These are phyloP conservation scores for Aphis gossypii DNA, from an alignment of 1,140 invertebrate genomes.

Conservation along the genomic window DNA sequence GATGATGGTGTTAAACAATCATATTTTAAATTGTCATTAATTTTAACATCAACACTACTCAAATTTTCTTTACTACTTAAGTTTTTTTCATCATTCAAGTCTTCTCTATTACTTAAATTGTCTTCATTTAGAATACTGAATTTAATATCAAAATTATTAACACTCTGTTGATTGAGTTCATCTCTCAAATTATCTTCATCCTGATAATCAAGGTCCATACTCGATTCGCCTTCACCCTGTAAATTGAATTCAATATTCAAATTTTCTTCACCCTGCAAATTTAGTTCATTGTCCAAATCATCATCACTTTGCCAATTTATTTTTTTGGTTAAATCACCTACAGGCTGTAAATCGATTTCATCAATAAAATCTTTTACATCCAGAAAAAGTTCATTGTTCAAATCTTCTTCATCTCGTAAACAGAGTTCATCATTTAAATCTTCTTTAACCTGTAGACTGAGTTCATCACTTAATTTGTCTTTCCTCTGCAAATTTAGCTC, in stretches of 20 bases:
- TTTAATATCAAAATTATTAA: background rate
- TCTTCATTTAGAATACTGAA: too few species aligned
- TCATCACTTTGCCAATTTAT: background rate
- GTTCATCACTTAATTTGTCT: background rate
- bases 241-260: background rate
- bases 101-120: background rate
- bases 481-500: background rate
- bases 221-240: background rate
- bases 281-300: background rate
- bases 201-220: background rate
- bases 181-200: background rate
- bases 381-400: background rate
- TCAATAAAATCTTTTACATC: background rate
- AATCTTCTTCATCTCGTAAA: background rate
- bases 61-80: background rate
- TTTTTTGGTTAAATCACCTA: background rate
- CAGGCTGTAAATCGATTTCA: background rate
- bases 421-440: background rate
- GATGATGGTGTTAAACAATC: background rate
- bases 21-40: background rate
- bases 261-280: background rate
- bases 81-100: background rate
- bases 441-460: background rate
- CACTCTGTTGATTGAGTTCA: background rate
- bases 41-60: background rate